Conservation (phyloP, 2,113 vertebrate species). For the Mystacornis crossleyi region DNA sequence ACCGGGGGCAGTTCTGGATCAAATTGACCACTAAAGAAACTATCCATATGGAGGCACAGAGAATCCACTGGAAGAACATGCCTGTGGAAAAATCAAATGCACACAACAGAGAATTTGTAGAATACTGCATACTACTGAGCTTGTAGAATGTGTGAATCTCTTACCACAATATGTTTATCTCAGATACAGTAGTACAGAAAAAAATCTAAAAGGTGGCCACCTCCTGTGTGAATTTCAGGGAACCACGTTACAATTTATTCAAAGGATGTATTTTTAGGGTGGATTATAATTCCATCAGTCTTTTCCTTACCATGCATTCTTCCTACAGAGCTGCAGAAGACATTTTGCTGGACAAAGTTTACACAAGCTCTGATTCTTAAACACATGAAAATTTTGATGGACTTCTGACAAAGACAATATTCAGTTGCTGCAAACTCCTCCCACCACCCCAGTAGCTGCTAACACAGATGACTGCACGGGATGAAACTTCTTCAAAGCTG, state of each 20-base stretch:
- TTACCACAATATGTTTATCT: not conserved
- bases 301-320: not conserved
- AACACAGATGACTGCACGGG: not conserved
- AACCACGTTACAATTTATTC: not conserved
- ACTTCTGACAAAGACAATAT: not conserved
- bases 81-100: constrained; percentile 70
- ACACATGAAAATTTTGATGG: not conserved
- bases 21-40: constrained; percentile 81
- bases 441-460: not conserved
- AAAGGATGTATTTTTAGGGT: not conserved
- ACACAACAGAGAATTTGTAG: not conserved
- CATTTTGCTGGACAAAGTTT: not conserved
- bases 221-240: not conserved
- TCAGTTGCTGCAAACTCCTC: not conserved
- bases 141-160: not conserved
- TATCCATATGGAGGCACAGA: constrained; percentile 85
- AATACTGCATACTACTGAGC: too few relatives aligned
- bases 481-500: not conserved
- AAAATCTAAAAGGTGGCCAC: not conserved
- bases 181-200: not conserved
- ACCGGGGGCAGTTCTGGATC: constrained; percentile 80
- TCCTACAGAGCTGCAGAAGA: not conserved
- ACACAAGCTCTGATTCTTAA: not conserved
- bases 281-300: not conserved
- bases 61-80: constrained; percentile 93